phyloP scores from a whole-genome alignment of 2,888 invertebrate species.

The Agonopterix arenella region DNA sequence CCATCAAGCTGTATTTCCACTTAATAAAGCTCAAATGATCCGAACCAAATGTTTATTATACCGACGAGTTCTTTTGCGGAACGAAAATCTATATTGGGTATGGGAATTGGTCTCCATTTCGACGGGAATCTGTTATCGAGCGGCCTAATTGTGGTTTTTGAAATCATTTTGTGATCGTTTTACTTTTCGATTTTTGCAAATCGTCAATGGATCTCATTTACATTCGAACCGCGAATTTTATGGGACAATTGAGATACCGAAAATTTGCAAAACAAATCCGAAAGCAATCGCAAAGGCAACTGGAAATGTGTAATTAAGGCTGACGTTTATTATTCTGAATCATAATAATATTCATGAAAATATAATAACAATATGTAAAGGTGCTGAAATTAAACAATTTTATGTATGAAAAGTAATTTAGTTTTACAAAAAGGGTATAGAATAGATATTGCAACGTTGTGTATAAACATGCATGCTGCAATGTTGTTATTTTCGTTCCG shows the following conservation, averaged over 20 bases:
- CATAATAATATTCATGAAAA: no score
- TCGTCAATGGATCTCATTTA: constrained; percentile 1
- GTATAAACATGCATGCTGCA: background rate
- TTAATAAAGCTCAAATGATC: constrained; percentile 61
- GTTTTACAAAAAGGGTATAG: no score
- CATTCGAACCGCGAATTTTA: constrained; percentile 3
- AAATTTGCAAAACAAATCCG: constrained; percentile 3
- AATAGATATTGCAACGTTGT: no score
- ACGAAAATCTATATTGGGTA: constrained; percentile 27
- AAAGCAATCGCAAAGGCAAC: background rate
- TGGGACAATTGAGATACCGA: background rate
- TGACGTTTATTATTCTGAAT: no score
- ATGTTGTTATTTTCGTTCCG: constrained; percentile 4
- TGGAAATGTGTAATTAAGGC: no score
- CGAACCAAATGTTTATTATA: constrained; percentile 52
- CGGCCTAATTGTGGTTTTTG: constrained; percentile 1
- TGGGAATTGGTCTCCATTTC: constrained; percentile 26
- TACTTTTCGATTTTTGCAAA: background rate
- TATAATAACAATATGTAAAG: no score
- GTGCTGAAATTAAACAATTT: no score
- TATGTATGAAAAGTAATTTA: no score
- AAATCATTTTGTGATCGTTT: constrained; percentile 3
- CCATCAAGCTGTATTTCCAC: constrained; percentile 47
- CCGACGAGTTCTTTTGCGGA: constrained; percentile 26
- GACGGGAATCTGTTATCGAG: constrained; percentile 1